A percentile compares a stretch with the other conserved stretches of the same genome.
Conservation (phyloP, 1,140 invertebrate species). For the Calycopis cecrops region DNA sequence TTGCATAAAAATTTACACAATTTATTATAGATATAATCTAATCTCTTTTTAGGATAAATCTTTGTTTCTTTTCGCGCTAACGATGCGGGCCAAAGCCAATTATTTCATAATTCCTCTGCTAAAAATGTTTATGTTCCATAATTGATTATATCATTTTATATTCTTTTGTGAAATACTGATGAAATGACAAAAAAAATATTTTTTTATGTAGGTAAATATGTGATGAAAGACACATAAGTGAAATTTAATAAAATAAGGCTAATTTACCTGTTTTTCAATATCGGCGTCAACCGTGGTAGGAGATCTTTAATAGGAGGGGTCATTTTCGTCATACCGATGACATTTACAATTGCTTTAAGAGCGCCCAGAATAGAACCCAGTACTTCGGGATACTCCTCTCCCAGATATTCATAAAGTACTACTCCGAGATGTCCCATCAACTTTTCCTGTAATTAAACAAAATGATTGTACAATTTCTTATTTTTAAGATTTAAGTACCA, state of each 20-base stretch:
- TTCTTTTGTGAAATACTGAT: too few relatives aligned
- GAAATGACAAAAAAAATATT: too few relatives aligned
- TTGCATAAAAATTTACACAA: too few relatives aligned
- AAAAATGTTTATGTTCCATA: too few relatives aligned
- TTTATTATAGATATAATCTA: too few relatives aligned
- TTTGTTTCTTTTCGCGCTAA: too few relatives aligned
- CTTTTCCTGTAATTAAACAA: slow-evolving; percentile 85
- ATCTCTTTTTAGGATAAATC: too few relatives aligned
- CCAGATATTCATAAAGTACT: slow-evolving; percentile 99
- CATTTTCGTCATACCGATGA: slow-evolving; percentile 99
- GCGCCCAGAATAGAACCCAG: slow-evolving; percentile 98
- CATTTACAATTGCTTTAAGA: slow-evolving; percentile 98
- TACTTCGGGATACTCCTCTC: slow-evolving; percentile 99
- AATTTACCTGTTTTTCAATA: slow-evolving; percentile 89
- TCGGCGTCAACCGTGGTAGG: slow-evolving; percentile 96
- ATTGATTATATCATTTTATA: too few relatives aligned
- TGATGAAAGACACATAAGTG: too few relatives aligned
- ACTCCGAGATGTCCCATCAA: slow-evolving; percentile 99
- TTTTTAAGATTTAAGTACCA: background rate
- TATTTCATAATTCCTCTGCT: too few relatives aligned
- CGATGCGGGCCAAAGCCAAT: too few relatives aligned
- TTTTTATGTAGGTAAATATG: too few relatives aligned
- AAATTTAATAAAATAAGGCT: slow-evolving; percentile 6
- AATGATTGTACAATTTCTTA: background rate
- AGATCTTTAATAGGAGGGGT: slow-evolving; percentile 99